Conservation (phyloP, 2,888 invertebrate genomes). For the Macrophya alboannulata region DNA sequence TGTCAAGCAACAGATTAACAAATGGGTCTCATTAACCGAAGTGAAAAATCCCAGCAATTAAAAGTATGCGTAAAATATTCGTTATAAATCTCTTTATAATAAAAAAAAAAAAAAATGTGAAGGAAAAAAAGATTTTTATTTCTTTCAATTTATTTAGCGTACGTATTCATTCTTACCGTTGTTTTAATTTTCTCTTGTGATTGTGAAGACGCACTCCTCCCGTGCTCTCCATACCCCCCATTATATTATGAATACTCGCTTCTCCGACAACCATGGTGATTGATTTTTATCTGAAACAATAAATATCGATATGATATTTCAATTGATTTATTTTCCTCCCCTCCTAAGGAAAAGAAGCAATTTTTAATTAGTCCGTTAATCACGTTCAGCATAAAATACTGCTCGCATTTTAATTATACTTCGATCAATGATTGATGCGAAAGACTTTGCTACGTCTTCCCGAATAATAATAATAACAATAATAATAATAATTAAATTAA, state of each 20-base stretch:
- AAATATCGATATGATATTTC: background rate
- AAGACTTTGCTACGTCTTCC: background rate
- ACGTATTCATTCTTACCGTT: constrained; percentile 84
- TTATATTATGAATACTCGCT: constrained; percentile 91
- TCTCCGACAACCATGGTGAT: constrained; percentile 93
- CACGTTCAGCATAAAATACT: background rate
- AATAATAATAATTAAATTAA: background rate
- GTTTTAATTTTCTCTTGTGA: constrained; percentile 93
- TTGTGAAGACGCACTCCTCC: constrained; percentile 95
- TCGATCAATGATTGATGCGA: background rate
- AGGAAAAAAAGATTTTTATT: too few species aligned
- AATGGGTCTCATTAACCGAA: background rate
- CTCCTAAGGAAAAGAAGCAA: background rate
- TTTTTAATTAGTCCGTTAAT: background rate
- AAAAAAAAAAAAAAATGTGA: constrained; percentile 9
- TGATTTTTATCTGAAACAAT: constrained; percentile 66
- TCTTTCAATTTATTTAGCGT: background rate
- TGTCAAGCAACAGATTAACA: constrained; percentile 64
- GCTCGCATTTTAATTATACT: background rate
- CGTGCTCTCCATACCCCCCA: constrained; percentile 95
- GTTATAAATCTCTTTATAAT: constrained; percentile 19
- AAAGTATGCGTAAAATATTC: background rate
- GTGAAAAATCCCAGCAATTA: background rate
- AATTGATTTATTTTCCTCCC: background rate
- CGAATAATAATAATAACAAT: background rate